phyloP scores from a whole-genome alignment of 2,113 vertebrate species.

The Apeltes quadracus region DNA sequence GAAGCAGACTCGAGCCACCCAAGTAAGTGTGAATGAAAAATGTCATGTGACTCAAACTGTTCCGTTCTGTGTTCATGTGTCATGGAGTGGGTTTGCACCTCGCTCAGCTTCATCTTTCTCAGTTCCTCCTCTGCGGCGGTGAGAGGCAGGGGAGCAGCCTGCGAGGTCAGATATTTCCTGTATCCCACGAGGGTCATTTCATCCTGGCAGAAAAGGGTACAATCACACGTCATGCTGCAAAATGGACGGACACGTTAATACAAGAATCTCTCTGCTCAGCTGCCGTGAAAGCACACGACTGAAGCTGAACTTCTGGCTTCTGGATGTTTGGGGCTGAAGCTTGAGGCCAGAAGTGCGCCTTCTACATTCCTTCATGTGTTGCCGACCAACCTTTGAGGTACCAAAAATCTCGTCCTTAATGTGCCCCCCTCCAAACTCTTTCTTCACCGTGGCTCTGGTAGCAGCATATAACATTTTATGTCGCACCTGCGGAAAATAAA shows the following conservation, averaged over 20 bases:
- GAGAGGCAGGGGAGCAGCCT: constrained; percentile 90
- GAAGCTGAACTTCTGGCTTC: background rate
- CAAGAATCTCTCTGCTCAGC: background rate
- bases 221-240: background rate
- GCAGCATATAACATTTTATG: constrained; percentile 98
- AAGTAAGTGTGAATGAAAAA: background rate
- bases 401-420: constrained; percentile 97
- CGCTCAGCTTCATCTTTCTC: constrained; percentile 91
- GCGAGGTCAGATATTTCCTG: constrained; percentile 87
- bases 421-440: constrained; percentile 96
- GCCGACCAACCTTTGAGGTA: constrained; percentile 85
- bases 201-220: constrained; percentile 80
- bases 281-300: background rate
- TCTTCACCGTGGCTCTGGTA: constrained; percentile 94
- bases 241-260: background rate
- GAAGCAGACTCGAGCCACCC: background rate
- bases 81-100: constrained; percentile 80
- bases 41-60: background rate
- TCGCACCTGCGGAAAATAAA: constrained; percentile 84
- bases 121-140: constrained; percentile 96
- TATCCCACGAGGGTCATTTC: constrained; percentile 92
- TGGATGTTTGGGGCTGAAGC: background rate
- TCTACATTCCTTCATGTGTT: background rate
- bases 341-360: background rate
- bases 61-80: background rate